A percentile compares a stretch with the other conserved stretches of the same genome.
These are phyloP conservation scores for Leptonema lineaticorne DNA, from an alignment of 1,140 invertebrate species.

Conservation along the genomic window DNA sequence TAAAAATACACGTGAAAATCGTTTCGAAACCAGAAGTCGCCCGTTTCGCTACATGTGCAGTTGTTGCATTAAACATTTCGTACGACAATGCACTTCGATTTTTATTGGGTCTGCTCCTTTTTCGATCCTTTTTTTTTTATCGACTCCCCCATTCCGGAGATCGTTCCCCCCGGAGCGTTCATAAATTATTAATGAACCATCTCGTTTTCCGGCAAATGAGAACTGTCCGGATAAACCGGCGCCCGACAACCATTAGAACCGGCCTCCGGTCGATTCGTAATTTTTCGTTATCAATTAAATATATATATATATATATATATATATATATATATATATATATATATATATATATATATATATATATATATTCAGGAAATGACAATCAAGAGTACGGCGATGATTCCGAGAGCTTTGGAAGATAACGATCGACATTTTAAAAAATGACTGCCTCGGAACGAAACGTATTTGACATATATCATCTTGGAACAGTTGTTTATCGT, in stretches of 20 bases:
- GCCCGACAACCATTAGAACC: neutral
- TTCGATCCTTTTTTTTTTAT: constrained; percentile 27
- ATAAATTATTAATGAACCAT: constrained; percentile 34
- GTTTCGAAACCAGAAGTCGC: neutral
- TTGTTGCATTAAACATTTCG: constrained; percentile 34
- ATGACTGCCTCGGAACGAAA: too few species aligned
- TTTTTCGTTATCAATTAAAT: constrained; percentile 11
- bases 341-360: neutral
- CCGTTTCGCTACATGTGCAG: neutral
- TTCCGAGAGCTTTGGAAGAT: neutral
- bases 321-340: too few species aligned
- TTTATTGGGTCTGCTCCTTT: too few species aligned
- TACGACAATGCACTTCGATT: constrained; percentile 24
- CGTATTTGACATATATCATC: too few species aligned
- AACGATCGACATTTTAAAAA: too few species aligned
- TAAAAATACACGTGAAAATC: too few species aligned
- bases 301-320: too few species aligned
- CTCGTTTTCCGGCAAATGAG: too few species aligned
- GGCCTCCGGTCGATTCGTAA: neutral
- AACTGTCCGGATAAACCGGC: neutral
- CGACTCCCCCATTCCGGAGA: neutral
- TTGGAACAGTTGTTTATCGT: too few species aligned
- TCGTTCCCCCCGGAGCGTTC: constrained; percentile 10
- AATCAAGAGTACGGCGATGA: neutral
- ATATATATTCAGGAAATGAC: constrained; percentile 7